Evolutionary conservation across 1,140 invertebrate species (phyloP).

Genomic region (Steinernema feltiae): DNA sequence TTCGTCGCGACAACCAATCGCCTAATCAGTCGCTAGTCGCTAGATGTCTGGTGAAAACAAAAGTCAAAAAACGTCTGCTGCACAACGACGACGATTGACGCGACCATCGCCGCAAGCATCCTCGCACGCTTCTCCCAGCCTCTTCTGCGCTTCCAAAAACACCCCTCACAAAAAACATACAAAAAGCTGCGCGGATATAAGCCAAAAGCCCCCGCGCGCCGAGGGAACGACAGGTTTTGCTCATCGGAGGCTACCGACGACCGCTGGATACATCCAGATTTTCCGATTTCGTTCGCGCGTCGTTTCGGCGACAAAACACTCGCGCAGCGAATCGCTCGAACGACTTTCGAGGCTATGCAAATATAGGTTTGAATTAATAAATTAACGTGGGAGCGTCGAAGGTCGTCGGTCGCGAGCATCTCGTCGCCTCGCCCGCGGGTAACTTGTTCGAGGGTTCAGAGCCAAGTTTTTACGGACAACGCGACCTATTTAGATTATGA

Average conservation of each 20-base stretch:
- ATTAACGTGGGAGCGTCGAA: neutral
- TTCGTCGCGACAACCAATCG: neutral
- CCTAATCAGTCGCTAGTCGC: neutral
- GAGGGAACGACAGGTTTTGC: slow-evolving; percentile 6
- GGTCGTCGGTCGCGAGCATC: neutral
- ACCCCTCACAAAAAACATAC: slow-evolving; percentile 8
- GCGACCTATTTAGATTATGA: slow-evolving; percentile 7
- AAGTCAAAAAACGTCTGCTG: neutral
- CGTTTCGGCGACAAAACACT: neutral
- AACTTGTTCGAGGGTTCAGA: neutral
- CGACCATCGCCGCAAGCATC: neutral
- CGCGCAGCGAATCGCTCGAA: neutral
- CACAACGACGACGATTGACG: neutral
- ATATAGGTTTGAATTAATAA: slow-evolving; percentile 8
- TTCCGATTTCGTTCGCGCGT: slow-evolving; percentile 1
- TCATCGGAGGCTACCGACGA: neutral
- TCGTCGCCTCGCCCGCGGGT: neutral
- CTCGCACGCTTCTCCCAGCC: neutral
- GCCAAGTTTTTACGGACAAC: neutral
- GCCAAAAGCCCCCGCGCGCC: neutral
- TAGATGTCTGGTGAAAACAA: neutral
- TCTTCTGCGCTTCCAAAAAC: neutral
- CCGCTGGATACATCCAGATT: neutral
- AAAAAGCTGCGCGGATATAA: slow-evolving; percentile 9
- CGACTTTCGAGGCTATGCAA: slow-evolving; percentile 11